Conservation (phyloP, 2,797 vertebrate species). For the Geotria australis region DNA sequence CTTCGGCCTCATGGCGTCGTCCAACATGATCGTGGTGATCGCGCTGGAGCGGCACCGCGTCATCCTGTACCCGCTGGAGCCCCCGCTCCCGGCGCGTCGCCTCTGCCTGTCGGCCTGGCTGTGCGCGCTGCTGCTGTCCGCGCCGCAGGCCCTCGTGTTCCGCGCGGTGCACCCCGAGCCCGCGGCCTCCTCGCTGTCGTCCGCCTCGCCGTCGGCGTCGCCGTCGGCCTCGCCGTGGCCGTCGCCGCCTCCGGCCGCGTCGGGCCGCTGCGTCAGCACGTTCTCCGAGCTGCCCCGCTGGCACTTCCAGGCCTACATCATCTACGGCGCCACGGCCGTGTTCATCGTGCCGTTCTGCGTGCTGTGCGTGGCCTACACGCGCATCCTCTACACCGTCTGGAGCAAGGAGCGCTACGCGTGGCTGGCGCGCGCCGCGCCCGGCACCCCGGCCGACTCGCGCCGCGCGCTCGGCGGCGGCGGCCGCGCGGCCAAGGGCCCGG, state of each 20-base stretch:
- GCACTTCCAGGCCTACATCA: slow-evolving; percentile 6
- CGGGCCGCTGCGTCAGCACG: slow-evolving; percentile 4
- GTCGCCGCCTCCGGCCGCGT: not conserved
- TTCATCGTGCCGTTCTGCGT: slow-evolving; percentile 8
- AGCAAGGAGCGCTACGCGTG: not conserved
- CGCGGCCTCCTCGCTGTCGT: not conserved
- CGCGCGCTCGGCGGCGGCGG: no score
- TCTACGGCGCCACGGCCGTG: slow-evolving; percentile 4
- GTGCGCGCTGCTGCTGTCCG: slow-evolving; percentile 11
- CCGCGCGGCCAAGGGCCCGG: no score
- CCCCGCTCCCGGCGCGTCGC: slow-evolving; percentile 6
- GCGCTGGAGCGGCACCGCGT: slow-evolving; percentile 11
- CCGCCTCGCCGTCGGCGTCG: not conserved
- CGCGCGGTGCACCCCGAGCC: not conserved
- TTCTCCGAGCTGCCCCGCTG: slow-evolving; percentile 5
- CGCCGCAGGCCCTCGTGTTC: slow-evolving; percentile 10
- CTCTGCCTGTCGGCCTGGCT: slow-evolving; percentile 10
- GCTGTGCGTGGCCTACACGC: slow-evolving; percentile 2
- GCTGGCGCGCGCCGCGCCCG: no score
- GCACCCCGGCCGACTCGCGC: no score
- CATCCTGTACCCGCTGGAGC: slow-evolving; percentile 3
- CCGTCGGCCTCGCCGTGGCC: not conserved
- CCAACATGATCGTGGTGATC: slow-evolving; percentile 13
- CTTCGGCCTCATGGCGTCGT: slow-evolving; percentile 11
- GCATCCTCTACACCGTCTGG: slow-evolving; percentile 1